Base-by-base conservation (phyloP, 2,888 invertebrate species). In the Cinara cedri region DNA sequence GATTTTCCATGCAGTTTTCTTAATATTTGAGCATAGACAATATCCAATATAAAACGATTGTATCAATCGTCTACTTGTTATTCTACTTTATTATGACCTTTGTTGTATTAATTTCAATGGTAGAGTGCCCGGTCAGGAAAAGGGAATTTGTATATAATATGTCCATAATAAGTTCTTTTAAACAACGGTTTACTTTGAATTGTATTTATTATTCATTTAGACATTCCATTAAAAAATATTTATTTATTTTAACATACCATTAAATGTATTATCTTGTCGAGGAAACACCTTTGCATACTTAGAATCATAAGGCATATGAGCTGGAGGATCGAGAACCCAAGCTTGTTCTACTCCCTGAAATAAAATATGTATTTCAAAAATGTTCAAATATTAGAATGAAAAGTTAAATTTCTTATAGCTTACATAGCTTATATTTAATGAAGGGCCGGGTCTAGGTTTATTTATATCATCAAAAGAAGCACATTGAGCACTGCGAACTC, bases 321-420 rank as follows among this genome's bases (percentile, higher is more conserved):
- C 91, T 0, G 94, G 94, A 2, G 94, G 92, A 84, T 94, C 94
- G 85, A 93, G 93, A 3, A 92, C 92, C 94, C 94, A 95, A 0
- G 91, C 72, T 68, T 82, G 81, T 83, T 93, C 93, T 10, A 90
- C 90, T 81, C 91, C 92, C 92, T 93, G 84, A 71, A 84, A 85
- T 84, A 82, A 83, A 72, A 75, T 34, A 62, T 42, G 10, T 19
- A 60, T 60, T 57, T 51, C 34, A 49, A 49, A 82, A 24, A 60
- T 46, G 82, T 65, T 54, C 11, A 65, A 26, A 68, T 16, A 72
- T 3, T 57, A 65, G n/a, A 66, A 71, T 19, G 16, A 60, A 57
- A 62, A 51, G 46, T 42, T 11, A 60, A 55, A 65, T 46, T 72
- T 86, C 87, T n/a, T n/a, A n/a, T n/a, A n/a, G n/a, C n/a, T 84